These are phyloP conservation scores for Pterobdella sp. DNA, from an alignment of 2,888 invertebrate species.

Conservation along the genomic window DNA sequence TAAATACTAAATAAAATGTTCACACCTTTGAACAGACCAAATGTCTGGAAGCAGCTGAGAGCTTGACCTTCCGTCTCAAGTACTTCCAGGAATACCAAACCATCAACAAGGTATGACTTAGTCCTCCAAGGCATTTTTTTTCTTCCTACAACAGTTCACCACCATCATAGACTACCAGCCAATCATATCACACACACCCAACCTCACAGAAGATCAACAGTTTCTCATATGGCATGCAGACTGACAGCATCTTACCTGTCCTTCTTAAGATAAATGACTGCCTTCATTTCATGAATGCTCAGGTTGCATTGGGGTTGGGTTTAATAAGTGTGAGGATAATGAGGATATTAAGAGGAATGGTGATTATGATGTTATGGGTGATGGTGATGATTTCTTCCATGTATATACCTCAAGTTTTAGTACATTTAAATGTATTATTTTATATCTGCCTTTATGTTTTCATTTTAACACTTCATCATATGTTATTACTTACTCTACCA, in stretches of 20 bases:
- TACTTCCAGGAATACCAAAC: slow-evolving; percentile 78
- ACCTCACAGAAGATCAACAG: slow-evolving; percentile 55
- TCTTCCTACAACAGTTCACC: background rate
- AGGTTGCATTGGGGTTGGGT: too few species aligned
- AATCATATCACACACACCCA: background rate
- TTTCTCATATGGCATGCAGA: slow-evolving; percentile 64
- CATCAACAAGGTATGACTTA: slow-evolving; percentile 56
- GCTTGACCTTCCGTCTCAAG: slow-evolving; percentile 69
- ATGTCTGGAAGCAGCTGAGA: slow-evolving; percentile 69
- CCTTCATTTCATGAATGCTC: slow-evolving; percentile 70
- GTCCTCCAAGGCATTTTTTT: background rate
- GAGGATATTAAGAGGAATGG: too few species aligned
- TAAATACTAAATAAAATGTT: background rate
- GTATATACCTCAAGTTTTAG: too few species aligned
- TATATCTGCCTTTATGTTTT: slow-evolving; percentile 1
- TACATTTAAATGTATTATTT: slow-evolving; percentile 1
- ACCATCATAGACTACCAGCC: background rate
- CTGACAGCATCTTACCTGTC: slow-evolving; percentile 72
- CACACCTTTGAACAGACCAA: slow-evolving; percentile 58
- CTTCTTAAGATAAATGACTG: slow-evolving; percentile 78
- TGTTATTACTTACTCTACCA: background rate
- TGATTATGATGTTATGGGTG: too few species aligned
- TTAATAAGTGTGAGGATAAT: too few species aligned
- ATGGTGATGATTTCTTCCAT: too few species aligned
- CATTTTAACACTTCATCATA: background rate